Evolutionary conservation across 2,113 vertebrate species (phyloP), one percentile per base, ranked within the genome.

Genomic region (Orientallactaga bullata): DNA sequence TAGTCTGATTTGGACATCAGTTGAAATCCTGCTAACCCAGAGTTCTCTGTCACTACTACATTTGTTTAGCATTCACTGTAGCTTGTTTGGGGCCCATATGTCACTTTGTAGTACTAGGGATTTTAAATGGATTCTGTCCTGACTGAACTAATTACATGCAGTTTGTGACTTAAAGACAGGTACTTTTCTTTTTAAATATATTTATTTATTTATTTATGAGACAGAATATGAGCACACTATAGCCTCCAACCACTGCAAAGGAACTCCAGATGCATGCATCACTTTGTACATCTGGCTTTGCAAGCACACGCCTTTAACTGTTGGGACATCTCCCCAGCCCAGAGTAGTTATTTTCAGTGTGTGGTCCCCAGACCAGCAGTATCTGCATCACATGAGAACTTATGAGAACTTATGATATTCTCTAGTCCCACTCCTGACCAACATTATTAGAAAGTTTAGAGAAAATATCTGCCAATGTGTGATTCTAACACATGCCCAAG

Each of bases 111-210:
- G 58, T 65, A 26, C 72, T 84, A 72, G 12, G 35, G 72, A 83
- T 61, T 90, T 96, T 73, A 35, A 82, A 90, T 3, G 2, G 65
- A 7, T 95, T 83, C 8, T 28, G 23, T 72, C 32, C 20, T 71
- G 66, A 16, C 71, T 42, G 37, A 84, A 76, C 68, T 79, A 69
- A 89, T 92, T 58, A 58, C 55, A 80, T 86, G 90, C 37, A 82
- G 32, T 30, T 89, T 39, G 3, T 58, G 47, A 61, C 71, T 90
- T 69, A 66, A 80, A 60, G 71, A 71, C 28, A 60, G 16, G 58
- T 26, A 37, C 26, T 86, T 37, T 24, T 68, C 30, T 66, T 66
- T 66, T 55, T 55, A 13, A 10, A 55, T n/a, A 55, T 55, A 55
- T 55, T 55, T 55, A 55, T 55, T 55, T 55, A 55, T 55, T 55